Evolutionary conservation across 2,888 invertebrate genomes (phyloP).

Genomic region (Arge pagana): DNA sequence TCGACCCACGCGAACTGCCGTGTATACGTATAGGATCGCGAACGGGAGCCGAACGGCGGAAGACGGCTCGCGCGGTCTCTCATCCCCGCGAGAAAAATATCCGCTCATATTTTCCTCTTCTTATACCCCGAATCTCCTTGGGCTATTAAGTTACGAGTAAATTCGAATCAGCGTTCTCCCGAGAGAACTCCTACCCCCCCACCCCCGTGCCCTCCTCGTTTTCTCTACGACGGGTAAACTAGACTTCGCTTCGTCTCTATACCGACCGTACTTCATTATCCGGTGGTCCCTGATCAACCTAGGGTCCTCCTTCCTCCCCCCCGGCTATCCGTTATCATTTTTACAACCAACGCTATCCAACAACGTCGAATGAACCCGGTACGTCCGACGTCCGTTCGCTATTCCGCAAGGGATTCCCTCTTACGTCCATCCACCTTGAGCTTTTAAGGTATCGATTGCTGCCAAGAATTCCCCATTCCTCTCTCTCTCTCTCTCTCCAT

Average conservation of each 20-base stretch:
- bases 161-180: slow-evolving; percentile 18
- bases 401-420: slow-evolving; percentile 16
- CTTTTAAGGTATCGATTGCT: slow-evolving; percentile 20
- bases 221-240: slow-evolving; percentile 13
- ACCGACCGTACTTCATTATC: slow-evolving; percentile 59
- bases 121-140: slow-evolving; percentile 7
- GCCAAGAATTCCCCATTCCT: no score
- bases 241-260: slow-evolving; percentile 29
- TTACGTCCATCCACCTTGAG: slow-evolving; percentile 18
- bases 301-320: slow-evolving; percentile 38
- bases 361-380: slow-evolving; percentile 56
- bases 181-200: no score
- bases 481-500: not conserved
- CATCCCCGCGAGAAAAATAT: no score
- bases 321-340: slow-evolving; percentile 58
- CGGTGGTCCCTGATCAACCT: slow-evolving; percentile 47
- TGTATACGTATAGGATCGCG: slow-evolving; percentile 6
- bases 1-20: no score
- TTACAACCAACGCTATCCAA: slow-evolving; percentile 59
- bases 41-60: not conserved
- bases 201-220: no score
- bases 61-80: not conserved
- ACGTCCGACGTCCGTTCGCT: slow-evolving; percentile 8
- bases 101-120: no score
- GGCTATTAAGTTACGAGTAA: slow-evolving; percentile 15